Base-by-base conservation (phyloP, 2,797 vertebrate genomes). In the Hippoglossus hippoglossus region DNA sequence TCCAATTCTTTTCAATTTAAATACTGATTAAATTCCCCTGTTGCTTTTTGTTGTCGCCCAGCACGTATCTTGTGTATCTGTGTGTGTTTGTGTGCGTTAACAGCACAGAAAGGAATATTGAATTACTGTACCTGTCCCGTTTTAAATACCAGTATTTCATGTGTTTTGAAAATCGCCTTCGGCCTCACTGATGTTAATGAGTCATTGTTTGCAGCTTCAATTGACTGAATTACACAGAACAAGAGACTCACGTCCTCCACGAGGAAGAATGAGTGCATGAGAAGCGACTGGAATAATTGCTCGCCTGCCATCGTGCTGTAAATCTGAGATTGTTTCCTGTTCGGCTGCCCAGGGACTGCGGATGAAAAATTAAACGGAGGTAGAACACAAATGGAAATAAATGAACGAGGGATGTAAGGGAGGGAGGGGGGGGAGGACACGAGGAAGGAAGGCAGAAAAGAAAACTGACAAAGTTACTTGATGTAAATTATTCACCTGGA, bases 1-100 rank as follows among this genome's bases (percentile, higher is more conserved):
- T 75, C 75, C 67, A 83, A 80, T 90, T 87, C 74, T 82, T 90
- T 88, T 81, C 71, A 59, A 81, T 90, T 89, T 87, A 83, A 87
- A 80, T 55, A 80, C 80, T 84, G 80, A 91, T 89, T 85, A 73
- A 83, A 85, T 74, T 73, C 68, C 69, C 55, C 63, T 16, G 79
- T 68, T 79, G 75, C 71, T 73, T 74, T 70, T 61, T 59, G 3
- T 67, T 67, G 66, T 72, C 75, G 51, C 41, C 56, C 47, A 22
- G 63, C 3, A 60, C 58, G 55, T 31, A 19, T 44, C 52, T 36
- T 12, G 31, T 59, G 5, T 53, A 0, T 39, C 28, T 41, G 25
- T 49, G 26, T 68, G 51, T 69, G 16, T 72, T n/a, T 25, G 31
- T 46, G 25, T 36, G 36, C 3, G 11, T 52, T 34, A 8, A 19